Base-by-base conservation (phyloP, 2,797 vertebrate genomes). In the Delichon dasypus region DNA sequence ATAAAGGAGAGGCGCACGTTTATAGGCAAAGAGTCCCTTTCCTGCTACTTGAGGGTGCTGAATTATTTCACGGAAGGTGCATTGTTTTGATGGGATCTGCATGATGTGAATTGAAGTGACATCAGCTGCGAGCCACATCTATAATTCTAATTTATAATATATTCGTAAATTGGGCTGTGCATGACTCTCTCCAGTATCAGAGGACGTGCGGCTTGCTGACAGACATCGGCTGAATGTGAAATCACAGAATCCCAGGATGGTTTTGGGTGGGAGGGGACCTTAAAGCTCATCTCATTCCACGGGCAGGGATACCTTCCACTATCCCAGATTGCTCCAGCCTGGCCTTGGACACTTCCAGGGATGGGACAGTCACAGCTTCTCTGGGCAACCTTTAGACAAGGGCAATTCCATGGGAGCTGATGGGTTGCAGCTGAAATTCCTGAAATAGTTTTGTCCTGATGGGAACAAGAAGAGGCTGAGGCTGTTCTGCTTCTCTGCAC, bases 61-160 rank as follows among this genome's bases (percentile, higher is more conserved):
- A 94, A 89, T 95, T 89, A 94, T 93, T 84, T 84, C 93, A 94
- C 1, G 29, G 79, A 68, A 94, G 93, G 81, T 89, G 91, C 88
- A 53, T 80, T 86, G 95, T 91, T 96, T 94, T 90, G 93, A 89
- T 94, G 93, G 47, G 88, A 91, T 94, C 91, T 88, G 61, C 91
- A n/a, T 93, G 94, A 91, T 88, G 62, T 25, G 93, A 93, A 36
- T 61, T 72, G 87, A 89, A 96, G 94, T 75, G 85, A 90, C 95
- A 94, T 94, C 79, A 72, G 85, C 79, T 65, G 27, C 12, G 25
- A 88, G 88, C 73, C 83, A 62, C 88, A 54, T 88, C 92, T 89
- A 47, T 89, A 74, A 85, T 91, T 93, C 86, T 54, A 44, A 92
- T 90, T 91, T 85, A 85, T 85, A 71, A 79, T 60, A 95, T 70